phyloP scores from a whole-genome alignment of 2,797 vertebrate species.

The Ambastaia sidthimunki region DNA sequence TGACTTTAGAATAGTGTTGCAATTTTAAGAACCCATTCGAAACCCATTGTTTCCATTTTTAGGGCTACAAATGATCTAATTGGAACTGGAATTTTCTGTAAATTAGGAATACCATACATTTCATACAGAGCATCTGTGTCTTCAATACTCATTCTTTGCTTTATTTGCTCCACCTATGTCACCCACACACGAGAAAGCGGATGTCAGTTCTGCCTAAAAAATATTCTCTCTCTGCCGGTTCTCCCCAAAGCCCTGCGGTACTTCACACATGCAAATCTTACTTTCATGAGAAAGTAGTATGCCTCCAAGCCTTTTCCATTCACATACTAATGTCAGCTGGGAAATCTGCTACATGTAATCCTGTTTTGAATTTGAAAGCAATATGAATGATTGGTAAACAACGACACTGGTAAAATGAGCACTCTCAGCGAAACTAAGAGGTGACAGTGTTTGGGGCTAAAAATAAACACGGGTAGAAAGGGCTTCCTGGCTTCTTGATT shows the following conservation, averaged over 20 bases:
- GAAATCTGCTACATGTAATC: slow-evolving; percentile 40
- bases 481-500: neutral
- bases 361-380: slow-evolving; percentile 35
- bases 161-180: neutral
- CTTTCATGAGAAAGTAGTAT: slow-evolving; percentile 16
- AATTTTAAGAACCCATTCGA: neutral
- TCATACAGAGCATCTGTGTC: neutral
- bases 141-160: neutral
- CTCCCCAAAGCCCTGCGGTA: neutral
- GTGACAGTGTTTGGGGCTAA: neutral
- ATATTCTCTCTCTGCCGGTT: slow-evolving; percentile 9
- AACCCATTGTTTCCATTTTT: too few species aligned
- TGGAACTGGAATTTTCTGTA: neutral
- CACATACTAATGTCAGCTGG: slow-evolving; percentile 35
- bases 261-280: slow-evolving; percentile 13
- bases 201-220: slow-evolving; percentile 33
- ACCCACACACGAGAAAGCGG: slow-evolving; percentile 16
- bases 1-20: too few species aligned
- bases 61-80: neutral
- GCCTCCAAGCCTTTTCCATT: slow-evolving; percentile 18
- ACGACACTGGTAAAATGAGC: neutral
- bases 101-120: neutral
- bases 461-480: neutral
- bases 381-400: slow-evolving; percentile 33
- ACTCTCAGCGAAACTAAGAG: neutral